Conservation (phyloP, 2,797 vertebrate genomes). For the Cygnus olor region DNA sequence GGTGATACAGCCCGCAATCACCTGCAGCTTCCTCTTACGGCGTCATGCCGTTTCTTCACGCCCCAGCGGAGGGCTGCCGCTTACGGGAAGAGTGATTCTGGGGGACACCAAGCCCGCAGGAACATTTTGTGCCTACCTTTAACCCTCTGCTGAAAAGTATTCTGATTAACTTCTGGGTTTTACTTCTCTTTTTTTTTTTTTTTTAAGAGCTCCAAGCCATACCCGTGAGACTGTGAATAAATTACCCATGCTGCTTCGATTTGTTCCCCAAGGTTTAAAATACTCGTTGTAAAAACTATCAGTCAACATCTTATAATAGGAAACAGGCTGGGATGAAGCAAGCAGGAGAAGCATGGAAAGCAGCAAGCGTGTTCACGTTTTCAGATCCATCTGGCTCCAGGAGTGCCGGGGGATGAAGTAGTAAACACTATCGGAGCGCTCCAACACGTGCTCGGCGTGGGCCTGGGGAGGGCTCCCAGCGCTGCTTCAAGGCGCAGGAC, state of each 20-base stretch:
- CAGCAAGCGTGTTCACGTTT: neutral
- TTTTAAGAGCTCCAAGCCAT: neutral
- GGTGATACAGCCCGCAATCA: slow-evolving; percentile 3
- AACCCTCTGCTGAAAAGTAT: neutral
- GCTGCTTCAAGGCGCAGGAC: neutral
- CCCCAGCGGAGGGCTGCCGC: neutral
- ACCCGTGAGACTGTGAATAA: neutral
- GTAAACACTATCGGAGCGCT: neutral
- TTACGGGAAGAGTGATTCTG: neutral
- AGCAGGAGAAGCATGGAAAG: neutral
- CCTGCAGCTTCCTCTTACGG: slow-evolving; percentile 40
- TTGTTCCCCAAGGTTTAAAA: neutral
- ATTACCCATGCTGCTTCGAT: neutral
- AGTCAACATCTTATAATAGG: neutral
- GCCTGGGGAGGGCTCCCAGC: neutral
- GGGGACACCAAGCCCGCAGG: neutral
- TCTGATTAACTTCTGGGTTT: neutral
- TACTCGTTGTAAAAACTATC: neutral
- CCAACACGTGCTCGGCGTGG: rapidly evolving
- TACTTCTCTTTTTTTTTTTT: no score
- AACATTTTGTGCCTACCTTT: neutral
- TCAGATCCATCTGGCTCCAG: neutral
- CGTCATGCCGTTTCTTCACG: neutral
- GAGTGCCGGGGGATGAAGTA: neutral
- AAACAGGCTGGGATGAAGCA: neutral